A percentile compares a stretch with the other conserved stretches of the same genome.
phyloP scores from a whole-genome alignment of 2,797 vertebrate genomes.

The Pipistrellus nathusii region DNA sequence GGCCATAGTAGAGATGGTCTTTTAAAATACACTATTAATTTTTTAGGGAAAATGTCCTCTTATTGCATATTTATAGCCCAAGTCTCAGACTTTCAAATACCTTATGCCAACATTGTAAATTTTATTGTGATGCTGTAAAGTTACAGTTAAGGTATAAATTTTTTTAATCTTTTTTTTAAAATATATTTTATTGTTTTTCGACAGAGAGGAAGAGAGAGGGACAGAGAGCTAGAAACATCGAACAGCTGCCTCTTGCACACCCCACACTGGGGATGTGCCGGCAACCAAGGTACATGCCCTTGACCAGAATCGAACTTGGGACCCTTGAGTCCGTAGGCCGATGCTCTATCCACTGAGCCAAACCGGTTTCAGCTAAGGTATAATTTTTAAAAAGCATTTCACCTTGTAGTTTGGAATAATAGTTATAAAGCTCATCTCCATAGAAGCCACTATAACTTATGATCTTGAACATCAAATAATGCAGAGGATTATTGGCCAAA shows the following conservation, averaged over 20 bases:
- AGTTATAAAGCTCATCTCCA: constrained; percentile 62
- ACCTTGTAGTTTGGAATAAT: constrained; percentile 65
- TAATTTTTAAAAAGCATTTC: constrained; percentile 67
- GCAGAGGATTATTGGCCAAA: constrained; percentile 70
- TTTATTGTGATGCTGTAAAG: constrained; percentile 69
- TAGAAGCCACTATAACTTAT: constrained; percentile 69
- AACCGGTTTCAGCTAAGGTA: constrained; percentile 59
- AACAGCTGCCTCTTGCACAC: too few species aligned
- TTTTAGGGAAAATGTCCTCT: constrained; percentile 28
- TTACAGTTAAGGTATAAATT: constrained; percentile 70
- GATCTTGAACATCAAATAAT: constrained; percentile 67
- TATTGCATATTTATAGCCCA: constrained; percentile 39
- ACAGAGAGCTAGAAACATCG: too few species aligned
- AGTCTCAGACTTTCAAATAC: constrained; percentile 53
- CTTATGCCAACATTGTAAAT: constrained; percentile 70
- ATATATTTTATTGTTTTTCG: too few species aligned
- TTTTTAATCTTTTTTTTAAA: background rate
- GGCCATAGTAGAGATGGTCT: background rate
- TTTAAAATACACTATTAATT: constrained; percentile 33
- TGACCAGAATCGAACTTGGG: too few species aligned
- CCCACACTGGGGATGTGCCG: too few species aligned
- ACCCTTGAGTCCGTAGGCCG: too few species aligned
- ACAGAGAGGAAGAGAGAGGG: too few species aligned
- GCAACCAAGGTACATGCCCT: too few species aligned
- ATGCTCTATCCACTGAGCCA: too few species aligned